Base-by-base conservation (phyloP, 2,113 vertebrate genomes). In the Apus apus region DNA sequence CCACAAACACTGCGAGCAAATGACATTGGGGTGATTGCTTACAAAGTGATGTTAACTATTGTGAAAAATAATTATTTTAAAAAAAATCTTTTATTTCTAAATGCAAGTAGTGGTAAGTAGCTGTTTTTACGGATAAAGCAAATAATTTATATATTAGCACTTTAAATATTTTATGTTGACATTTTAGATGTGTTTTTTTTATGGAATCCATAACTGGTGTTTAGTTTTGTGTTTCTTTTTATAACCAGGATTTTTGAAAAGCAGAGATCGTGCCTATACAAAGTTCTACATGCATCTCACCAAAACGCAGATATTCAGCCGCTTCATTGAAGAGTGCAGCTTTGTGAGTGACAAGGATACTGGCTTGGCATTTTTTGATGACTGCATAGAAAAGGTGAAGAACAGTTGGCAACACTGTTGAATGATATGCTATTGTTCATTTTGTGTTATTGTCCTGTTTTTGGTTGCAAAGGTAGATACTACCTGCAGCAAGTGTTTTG, bases 271-370 rank as follows among this genome's bases (percentile, higher is more conserved):
- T 40, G 97, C 99, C 30, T 99, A 99, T 97, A 98, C 99, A 84
- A 99, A 99, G 97, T 99, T 99, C 97, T 99, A 99, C 97, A 98
- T 98, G 0, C 98, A 98, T 95, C 98, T 99, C 95, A 99, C 99
- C 72, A 99, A 99, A 98, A 99, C 99, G 2, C 99, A 99, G 97
- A 99, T 99, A 93, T 99, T 99, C 97, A 99, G 99, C 97, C 99
- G 99, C 93, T 99, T 99, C 93, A 99, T 99, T 75, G 99, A 99
- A 98, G 99, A 99, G 94, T 99, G 99, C 96, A 99, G 99, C 87
- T 99, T 99, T 87, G 99, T 99, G 97, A 99, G 99, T 53, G 99
- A 99, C 97, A 99, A 99, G 96, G 99, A 99, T 97, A 99, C 99
- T 5, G 98, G 99, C 85, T 97, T 99, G 96, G 99, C 99, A 61